A percentile compares a stretch with the other conserved stretches of the same genome.
These are phyloP conservation scores for Mastomys coucha DNA, from an alignment of 2,113 vertebrate genomes.

Conservation along the genomic window DNA sequence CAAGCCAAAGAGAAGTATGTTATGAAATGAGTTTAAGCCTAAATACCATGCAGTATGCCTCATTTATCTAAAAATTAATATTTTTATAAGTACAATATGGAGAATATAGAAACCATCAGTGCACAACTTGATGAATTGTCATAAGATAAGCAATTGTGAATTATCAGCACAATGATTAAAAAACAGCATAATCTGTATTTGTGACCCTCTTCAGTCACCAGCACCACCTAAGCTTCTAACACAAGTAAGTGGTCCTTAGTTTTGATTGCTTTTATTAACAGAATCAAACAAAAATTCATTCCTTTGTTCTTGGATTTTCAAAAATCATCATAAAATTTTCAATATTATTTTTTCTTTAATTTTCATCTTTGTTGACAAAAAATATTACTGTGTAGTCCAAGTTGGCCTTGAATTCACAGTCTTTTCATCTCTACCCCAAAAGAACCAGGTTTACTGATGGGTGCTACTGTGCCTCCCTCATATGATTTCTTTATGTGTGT, in stretches of 20 bases:
- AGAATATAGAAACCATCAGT: neutral
- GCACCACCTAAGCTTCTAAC: neutral
- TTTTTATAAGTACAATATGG: neutral
- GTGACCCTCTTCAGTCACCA: neutral
- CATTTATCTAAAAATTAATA: conserved; percentile 36
- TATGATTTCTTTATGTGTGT: neutral
- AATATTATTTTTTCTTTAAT: neutral
- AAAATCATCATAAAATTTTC: conserved; percentile 9
- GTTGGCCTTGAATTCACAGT: neutral
- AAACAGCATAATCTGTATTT: neutral
- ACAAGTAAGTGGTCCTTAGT: neutral
- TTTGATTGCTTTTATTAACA: neutral
- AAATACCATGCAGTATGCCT: neutral
- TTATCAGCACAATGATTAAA: neutral
- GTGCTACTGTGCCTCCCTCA: neutral
- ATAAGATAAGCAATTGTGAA: neutral
- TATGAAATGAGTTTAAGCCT: conserved; percentile 45
- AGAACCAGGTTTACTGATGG: neutral
- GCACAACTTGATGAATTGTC: neutral
- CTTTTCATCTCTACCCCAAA: too few species aligned
- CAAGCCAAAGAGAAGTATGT: conserved; percentile 39
- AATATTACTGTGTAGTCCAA: neutral
- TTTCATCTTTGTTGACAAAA: neutral
- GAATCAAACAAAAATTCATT: neutral
- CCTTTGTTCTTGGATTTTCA: neutral